phyloP scores from a whole-genome alignment of 2,797 vertebrate genomes.

The Dipus sagitta region DNA sequence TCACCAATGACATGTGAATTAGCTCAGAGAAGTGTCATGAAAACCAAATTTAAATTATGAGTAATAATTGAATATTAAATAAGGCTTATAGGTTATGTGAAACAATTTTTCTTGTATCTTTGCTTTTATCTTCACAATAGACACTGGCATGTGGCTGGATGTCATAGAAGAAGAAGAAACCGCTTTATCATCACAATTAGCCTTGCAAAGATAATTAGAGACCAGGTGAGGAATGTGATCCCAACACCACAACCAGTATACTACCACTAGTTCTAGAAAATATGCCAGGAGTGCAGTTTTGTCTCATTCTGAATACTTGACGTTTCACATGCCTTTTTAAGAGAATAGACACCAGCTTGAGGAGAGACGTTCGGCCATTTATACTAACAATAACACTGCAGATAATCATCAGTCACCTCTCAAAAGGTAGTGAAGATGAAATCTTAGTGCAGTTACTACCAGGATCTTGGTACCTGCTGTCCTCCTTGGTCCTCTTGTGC shows the following conservation, averaged over 20 bases:
- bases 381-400: conserved; percentile 4
- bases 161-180: neutral
- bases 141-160: neutral
- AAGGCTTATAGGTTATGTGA: neutral
- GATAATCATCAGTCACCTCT: conserved; percentile 31
- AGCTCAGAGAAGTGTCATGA: neutral
- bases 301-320: neutral
- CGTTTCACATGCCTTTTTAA: neutral
- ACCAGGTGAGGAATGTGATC: neutral
- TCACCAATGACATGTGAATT: neutral
- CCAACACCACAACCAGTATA: neutral
- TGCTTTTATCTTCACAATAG: neutral
- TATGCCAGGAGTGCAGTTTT: neutral
- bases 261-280: neutral
- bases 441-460: neutral
- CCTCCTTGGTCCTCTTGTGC: neutral
- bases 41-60: conserved; percentile 32
- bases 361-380: neutral
- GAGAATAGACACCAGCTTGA: conserved; percentile 10
- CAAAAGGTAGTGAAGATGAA: conserved; percentile 13
- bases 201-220: neutral
- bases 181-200: neutral
- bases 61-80: neutral
- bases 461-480: neutral
- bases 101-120: neutral